These are phyloP conservation scores for Donacobius atricapilla DNA, from an alignment of 2,113 vertebrate species.

Conservation along the genomic window DNA sequence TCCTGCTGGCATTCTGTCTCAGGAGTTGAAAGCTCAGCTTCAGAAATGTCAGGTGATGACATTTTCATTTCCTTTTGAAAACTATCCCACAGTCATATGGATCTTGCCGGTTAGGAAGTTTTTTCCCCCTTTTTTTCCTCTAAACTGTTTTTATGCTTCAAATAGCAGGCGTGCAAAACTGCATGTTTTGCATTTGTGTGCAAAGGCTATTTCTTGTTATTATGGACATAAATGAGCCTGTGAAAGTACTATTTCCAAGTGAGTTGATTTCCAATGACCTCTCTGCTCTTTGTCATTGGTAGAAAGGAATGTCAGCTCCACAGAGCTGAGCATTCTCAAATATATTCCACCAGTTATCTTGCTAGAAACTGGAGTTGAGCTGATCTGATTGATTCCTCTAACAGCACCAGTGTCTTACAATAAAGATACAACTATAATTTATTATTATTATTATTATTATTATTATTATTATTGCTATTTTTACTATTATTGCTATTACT, in stretches of 20 bases:
- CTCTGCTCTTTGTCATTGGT: background rate
- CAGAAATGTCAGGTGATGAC: constrained; percentile 58
- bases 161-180: background rate
- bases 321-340: background rate
- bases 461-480: background rate
- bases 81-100: background rate
- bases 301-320: background rate
- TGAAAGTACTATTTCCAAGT: background rate
- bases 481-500: no score
- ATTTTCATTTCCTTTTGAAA: constrained; percentile 54
- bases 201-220: background rate
- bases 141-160: background rate
- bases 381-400: background rate
- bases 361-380: background rate
- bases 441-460: background rate
- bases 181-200: background rate
- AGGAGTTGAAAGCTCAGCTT: constrained; percentile 33
- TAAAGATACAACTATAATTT: background rate
- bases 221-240: background rate
- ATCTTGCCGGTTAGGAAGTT: background rate
- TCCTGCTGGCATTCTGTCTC: background rate
- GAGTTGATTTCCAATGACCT: background rate
- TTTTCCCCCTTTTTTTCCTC: accelerated
- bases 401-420: background rate
- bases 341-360: background rate